Evolutionary conservation across 1,140 invertebrate species (phyloP), one percentile per base, ranked within the genome.

Genomic region (Microplitis mediator): DNA sequence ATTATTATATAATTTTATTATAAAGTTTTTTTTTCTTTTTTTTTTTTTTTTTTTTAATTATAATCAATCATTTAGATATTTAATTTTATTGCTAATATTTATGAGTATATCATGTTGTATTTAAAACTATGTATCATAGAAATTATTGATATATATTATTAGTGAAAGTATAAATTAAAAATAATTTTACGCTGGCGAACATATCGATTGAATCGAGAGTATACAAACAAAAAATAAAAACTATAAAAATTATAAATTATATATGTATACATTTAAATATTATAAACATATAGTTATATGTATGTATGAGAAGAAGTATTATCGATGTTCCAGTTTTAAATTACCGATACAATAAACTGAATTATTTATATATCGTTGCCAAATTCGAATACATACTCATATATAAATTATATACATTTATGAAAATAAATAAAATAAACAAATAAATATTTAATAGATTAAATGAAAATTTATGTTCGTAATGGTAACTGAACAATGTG

Each of bases 201-300:
- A 71, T 51, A 71, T 71, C 54, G 50, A 63, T 71, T 71, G 60
- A 71, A 71, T 71, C 60, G 50, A 71, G n/a, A 68, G 54, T 54
- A 45, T 45, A 45, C 8, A 45, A 9, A 45, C 35, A 6, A 35
- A 6, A 35, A 52, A 31, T 34, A 34, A 32, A 45, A 56, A 56
- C 5, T 56, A 68, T 68, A 51, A 32, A 68, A 52, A 66, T 16
- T 51, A 51, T 16, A 54, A 68, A 68, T 68, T 56, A 32, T 68
- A 34, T 68, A 35, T 56, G 65, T 14, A 54, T 14, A 54, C 52
- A 54, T 61, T 61, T 32, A 34, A 61, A 31, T 11, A n/a, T 35
- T 35, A 35, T 31, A 62, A 36, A 61, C 23, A 54, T 5, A 54
- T 54, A 54, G 52, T 54, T 54, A 54, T 50, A 50, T 14, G 16